These are phyloP conservation scores for Zygothrica quintamaculata DNA, from an alignment of 2,888 invertebrate species.

Conservation along the genomic window DNA sequence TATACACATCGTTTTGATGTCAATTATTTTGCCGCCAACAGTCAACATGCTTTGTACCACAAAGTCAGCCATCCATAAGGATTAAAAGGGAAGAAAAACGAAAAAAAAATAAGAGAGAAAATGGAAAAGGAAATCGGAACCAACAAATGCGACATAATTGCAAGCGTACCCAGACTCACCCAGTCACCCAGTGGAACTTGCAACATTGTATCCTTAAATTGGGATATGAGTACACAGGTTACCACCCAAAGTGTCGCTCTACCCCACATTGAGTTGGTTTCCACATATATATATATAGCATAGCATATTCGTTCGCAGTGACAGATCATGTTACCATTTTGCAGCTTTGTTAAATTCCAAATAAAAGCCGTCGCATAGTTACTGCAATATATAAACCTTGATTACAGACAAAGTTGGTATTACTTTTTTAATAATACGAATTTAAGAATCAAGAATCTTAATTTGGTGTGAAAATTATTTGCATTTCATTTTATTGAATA, in stretches of 20 bases:
- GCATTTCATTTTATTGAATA: too few species aligned
- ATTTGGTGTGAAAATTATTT: too few species aligned
- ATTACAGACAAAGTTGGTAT: slow-evolving; percentile 11
- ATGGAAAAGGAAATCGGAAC: background rate
- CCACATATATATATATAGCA: too few species aligned
- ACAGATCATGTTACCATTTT: background rate
- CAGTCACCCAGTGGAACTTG: slow-evolving; percentile 16
- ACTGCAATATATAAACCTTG: too few species aligned
- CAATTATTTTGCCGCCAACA: slow-evolving; percentile 62
- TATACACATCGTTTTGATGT: slow-evolving; percentile 54
- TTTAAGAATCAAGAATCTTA: too few species aligned
- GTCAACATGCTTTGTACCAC: slow-evolving; percentile 40
- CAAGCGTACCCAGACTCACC: slow-evolving; percentile 11
- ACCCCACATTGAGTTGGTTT: slow-evolving; percentile 1
- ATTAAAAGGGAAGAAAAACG: background rate
- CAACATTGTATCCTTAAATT: slow-evolving; percentile 38
- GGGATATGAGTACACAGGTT: too few species aligned
- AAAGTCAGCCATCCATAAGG: slow-evolving; percentile 4
- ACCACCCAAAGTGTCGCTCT: slow-evolving; percentile 1
- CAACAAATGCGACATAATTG: background rate
- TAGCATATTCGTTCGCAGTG: background rate
- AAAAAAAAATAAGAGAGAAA: background rate
- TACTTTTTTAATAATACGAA: too few species aligned
- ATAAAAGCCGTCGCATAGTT: slow-evolving; percentile 27
- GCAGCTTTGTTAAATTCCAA: slow-evolving; percentile 21